Evolutionary conservation across 2,888 invertebrate genomes (phyloP), one percentile per base, ranked within the genome.

Genomic region (Homarus gammarus): DNA sequence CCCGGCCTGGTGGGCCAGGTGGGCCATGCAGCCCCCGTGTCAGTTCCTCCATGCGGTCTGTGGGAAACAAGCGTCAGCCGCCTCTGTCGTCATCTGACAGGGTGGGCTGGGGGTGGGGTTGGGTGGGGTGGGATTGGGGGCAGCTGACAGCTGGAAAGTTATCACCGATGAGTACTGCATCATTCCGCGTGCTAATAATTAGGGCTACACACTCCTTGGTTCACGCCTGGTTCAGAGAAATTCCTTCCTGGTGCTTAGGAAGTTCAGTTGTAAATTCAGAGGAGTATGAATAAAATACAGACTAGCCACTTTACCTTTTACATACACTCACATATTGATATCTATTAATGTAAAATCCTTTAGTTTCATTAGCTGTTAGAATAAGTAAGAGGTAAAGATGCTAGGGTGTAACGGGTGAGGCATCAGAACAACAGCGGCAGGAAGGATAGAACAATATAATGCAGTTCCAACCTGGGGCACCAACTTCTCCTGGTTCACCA

Each of bases 21-120:
- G 96, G 96, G 27, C 97, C 97, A 93, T 95, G 95, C 70, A 95
- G 94, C 92, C 95, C 95, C 92, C 94, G 94, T 70, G 94, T 94
- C 94, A 96, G 94, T 93, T 95, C 95, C 93, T 95, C 95, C 94
- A 95, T 93, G 93, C 95, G 95, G 93, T 95, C 95, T 95, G 94
- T 94, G 94, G 93, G 78, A 88, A 36, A 64, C 64, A 86, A 86
- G 79, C 78, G 27, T 79, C 75, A 84, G 84, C 84, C 72, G 61
- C 81, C 73, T 73, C 81, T 82, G 87, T 73, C 56, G 87, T 87
- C 82, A 75, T 8, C 27, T 61, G 64, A 88, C 82, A 88, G 87
- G 77, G 75, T 84, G 49, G 77, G 88, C 75, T 64, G 49, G 36
- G 27, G 75, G 44, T 33, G 61, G 6, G n/a, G n/a, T n/a, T n/a